A percentile compares a stretch with the other conserved stretches of the same genome.
These are phyloP conservation scores for Eublepharis macularius DNA, from an alignment of 2,113 vertebrate species.

Conservation along the genomic window DNA sequence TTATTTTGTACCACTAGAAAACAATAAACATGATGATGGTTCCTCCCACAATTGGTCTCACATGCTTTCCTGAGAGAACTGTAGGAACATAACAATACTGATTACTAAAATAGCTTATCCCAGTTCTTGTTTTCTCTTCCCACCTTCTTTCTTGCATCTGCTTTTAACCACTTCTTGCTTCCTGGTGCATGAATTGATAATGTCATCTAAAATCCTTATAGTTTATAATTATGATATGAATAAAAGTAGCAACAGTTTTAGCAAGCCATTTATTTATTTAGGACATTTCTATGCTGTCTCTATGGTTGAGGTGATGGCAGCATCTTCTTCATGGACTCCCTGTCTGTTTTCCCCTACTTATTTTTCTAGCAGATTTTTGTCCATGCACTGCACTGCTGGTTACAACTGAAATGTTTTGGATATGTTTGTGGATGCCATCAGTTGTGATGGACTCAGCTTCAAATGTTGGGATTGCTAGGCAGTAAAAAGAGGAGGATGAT, in stretches of 20 bases:
- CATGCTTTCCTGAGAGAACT: neutral
- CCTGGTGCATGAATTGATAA: neutral
- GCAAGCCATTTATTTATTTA: neutral
- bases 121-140: neutral
- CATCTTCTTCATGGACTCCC: too few relatives aligned
- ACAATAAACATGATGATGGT: neutral
- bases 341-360: too few relatives aligned
- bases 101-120: neutral
- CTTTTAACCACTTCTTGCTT: neutral
- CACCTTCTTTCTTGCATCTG: neutral
- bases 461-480: too few relatives aligned
- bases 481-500: too few relatives aligned
- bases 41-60: neutral
- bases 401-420: too few relatives aligned
- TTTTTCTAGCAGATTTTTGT: too few relatives aligned
- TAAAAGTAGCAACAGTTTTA: neutral
- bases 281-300: too few relatives aligned
- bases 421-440: too few relatives aligned
- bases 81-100: neutral
- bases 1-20: neutral
- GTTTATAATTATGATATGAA: slow-evolving; percentile 36
- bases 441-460: too few relatives aligned
- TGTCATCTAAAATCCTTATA: slow-evolving; percentile 53
- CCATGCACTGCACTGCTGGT: too few relatives aligned
- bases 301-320: too few relatives aligned